Conservation (phyloP, 2,113 vertebrate species). For the Oxyura jamaicensis region DNA sequence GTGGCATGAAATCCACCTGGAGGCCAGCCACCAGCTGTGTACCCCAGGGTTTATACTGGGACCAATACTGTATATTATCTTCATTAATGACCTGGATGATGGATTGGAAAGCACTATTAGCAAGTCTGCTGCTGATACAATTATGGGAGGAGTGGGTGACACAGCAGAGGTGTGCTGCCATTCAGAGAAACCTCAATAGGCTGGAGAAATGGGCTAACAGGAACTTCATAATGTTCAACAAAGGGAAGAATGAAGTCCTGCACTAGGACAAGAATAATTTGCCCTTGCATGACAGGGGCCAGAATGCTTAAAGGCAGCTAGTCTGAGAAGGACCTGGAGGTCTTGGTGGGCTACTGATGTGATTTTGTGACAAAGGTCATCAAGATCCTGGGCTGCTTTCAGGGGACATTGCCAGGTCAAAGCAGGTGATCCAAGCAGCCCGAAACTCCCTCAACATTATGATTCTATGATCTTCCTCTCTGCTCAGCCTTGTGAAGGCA, state of each 20-base stretch:
- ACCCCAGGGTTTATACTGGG: background rate
- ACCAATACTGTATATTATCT: background rate
- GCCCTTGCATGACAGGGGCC: too few species aligned
- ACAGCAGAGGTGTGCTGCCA: background rate
- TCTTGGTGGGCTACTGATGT: background rate
- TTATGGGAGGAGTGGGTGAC: background rate
- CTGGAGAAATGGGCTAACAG: background rate
- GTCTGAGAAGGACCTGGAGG: background rate
- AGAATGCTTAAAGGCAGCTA: background rate
- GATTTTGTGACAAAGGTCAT: background rate
- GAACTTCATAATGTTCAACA: background rate
- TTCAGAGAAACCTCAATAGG: background rate
- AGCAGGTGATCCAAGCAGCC: background rate
- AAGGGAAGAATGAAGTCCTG: background rate
- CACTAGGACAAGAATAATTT: background rate
- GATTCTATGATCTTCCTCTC: background rate
- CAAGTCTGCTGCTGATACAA: background rate
- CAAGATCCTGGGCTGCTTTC: background rate
- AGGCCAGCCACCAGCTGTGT: background rate
- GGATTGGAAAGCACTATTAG: background rate
- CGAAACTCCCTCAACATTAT: too few species aligned
- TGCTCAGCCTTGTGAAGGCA: background rate
- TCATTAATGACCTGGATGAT: background rate
- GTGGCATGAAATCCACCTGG: background rate
- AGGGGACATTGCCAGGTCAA: rapidly evolving